Evolutionary conservation across 2,888 invertebrate species (phyloP).

Genomic region (Aporophyla nigra): DNA sequence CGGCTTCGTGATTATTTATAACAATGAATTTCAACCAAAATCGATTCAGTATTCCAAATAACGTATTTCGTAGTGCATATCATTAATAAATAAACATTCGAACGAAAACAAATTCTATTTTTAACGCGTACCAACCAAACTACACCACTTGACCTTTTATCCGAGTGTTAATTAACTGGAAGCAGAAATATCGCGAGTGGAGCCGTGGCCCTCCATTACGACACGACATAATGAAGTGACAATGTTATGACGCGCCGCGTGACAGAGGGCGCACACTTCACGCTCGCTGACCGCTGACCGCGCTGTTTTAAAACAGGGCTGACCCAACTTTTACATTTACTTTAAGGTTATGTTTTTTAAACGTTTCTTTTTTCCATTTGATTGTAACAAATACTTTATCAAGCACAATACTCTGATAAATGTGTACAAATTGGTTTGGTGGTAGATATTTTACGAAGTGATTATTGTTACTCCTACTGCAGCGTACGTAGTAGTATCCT

Average conservation of each 20-base stretch:
- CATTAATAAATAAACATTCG: background rate
- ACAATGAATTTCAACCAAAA: background rate
- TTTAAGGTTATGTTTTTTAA: background rate
- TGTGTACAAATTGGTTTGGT: background rate
- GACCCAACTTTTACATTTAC: constrained; percentile 13
- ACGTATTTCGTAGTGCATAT: background rate
- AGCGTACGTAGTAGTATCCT: background rate
- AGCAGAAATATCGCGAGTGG: constrained; percentile 72
- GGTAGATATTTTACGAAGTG: background rate
- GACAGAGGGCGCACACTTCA: constrained; percentile 75
- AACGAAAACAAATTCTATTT: constrained; percentile 10
- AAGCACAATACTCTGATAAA: background rate
- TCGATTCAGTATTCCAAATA: background rate
- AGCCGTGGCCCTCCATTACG: constrained; percentile 73
- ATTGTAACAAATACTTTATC: background rate
- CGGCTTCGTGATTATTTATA: background rate
- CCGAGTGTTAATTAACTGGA: constrained; percentile 79
- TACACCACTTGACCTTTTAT: constrained; percentile 75
- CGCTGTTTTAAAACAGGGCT: constrained; percentile 53
- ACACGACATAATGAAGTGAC: constrained; percentile 83
- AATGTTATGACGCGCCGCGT: constrained; percentile 77
- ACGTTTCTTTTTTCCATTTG: background rate
- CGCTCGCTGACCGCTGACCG: constrained; percentile 67
- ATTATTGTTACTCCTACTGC: background rate
- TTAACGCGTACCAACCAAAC: constrained; percentile 22